Evolutionary conservation across 2,888 invertebrate species (phyloP).

Genomic region (Lissonota sp.): DNA sequence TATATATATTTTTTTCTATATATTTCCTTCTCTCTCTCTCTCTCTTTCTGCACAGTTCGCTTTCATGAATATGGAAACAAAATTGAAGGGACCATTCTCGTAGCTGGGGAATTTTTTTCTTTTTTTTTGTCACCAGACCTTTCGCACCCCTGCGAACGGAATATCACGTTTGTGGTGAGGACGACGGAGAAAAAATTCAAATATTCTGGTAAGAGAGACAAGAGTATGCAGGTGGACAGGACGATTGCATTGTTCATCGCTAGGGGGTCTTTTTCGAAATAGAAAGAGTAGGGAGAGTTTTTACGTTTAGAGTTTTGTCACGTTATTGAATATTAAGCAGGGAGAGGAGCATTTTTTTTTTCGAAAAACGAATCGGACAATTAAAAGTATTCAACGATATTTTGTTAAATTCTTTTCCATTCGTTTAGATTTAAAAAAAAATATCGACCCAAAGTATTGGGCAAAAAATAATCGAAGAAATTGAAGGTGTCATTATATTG

Average conservation of each 20-base stretch:
- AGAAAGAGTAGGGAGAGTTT: too few relatives aligned
- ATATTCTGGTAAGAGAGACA: conserved; percentile 1
- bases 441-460: too few relatives aligned
- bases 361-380: too few relatives aligned
- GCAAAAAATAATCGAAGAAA: too few relatives aligned
- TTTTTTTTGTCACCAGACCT: conserved; percentile 42
- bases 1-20: neutral
- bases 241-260: neutral
- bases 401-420: too few relatives aligned
- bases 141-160: conserved; percentile 46
- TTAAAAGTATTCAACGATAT: too few relatives aligned
- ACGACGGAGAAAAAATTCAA: conserved; percentile 8
- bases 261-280: too few relatives aligned
- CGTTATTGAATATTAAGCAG: too few relatives aligned
- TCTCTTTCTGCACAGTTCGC: conserved; percentile 11
- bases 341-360: too few relatives aligned
- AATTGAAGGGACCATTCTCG: conserved; percentile 63
- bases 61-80: conserved; percentile 75
- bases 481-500: too few relatives aligned
- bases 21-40: conserved; percentile 1
- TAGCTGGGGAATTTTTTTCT: conserved; percentile 24
- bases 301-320: too few relatives aligned
- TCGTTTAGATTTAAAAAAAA: too few relatives aligned
- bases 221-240: neutral
- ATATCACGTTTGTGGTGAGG: neutral